A percentile compares a stretch with the other conserved stretches of the same genome.
These are phyloP conservation scores for Willisornis vidua DNA, from an alignment of 2,113 vertebrate genomes.

Conservation along the genomic window DNA sequence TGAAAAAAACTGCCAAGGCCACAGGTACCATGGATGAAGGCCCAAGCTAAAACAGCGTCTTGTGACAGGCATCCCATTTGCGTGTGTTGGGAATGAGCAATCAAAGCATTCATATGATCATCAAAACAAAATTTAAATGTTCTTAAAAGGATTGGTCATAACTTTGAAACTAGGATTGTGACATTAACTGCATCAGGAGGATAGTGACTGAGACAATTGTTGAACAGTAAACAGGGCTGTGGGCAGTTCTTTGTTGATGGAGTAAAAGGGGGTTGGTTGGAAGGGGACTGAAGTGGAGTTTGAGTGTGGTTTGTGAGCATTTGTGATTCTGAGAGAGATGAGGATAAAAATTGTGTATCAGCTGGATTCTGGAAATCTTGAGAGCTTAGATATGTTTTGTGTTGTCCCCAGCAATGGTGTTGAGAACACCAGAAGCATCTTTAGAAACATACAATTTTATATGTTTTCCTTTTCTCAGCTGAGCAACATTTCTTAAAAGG, in stretches of 20 bases:
- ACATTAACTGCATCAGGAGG: neutral
- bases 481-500: neutral
- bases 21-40: slow-evolving; percentile 4
- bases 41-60: neutral
- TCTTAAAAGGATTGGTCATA: neutral
- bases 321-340: neutral
- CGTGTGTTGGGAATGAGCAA: neutral
- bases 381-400: neutral
- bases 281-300: neutral
- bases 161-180: neutral
- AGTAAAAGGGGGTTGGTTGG: neutral
- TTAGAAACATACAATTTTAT: neutral
- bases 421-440: neutral
- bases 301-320: neutral
- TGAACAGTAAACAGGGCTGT: neutral
- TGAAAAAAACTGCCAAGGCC: slow-evolving; percentile 16
- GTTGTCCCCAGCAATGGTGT: neutral
- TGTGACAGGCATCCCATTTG: neutral
- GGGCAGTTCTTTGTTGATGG: neutral
- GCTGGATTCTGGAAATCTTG: neutral
- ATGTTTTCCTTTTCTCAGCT: neutral
- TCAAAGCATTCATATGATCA: neutral
- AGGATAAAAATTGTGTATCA: neutral
- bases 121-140: neutral
- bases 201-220: neutral